A percentile compares a stretch with the other conserved stretches of the same genome.
Evolutionary conservation across 2,113 vertebrate species (phyloP).

Genomic region (Rhinolophus ferrumequinum): DNA sequence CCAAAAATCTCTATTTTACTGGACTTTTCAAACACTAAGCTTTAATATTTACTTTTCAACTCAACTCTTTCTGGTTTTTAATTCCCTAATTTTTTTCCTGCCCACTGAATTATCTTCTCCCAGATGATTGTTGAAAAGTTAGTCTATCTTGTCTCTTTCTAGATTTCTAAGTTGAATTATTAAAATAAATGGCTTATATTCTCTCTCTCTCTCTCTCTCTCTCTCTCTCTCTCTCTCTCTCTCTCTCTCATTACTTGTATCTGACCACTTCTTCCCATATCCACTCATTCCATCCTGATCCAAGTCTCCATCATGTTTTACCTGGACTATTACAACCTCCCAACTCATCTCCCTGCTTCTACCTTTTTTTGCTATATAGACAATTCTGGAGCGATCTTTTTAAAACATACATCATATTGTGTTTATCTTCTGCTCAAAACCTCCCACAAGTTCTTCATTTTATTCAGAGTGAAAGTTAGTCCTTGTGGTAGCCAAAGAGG

Average conservation of each 20-base stretch:
- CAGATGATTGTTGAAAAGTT: not conserved
- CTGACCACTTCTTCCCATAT: not conserved
- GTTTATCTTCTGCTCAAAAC: not conserved
- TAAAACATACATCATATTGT: not conserved
- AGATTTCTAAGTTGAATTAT: not conserved
- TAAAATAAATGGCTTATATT: not conserved
- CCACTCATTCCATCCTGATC: not conserved
- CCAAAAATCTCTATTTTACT: not conserved
- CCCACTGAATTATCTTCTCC: not conserved
- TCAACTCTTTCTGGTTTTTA: not conserved
- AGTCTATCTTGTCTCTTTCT: not conserved
- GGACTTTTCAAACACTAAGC: not conserved
- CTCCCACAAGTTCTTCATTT: not conserved
- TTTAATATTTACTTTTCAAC: not conserved
- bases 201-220: no score
- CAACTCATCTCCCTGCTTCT: not conserved
- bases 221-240: no score
- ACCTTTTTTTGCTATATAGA: not conserved
- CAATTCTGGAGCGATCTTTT: not conserved
- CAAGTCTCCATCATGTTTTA: not conserved
- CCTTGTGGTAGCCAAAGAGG: not conserved
- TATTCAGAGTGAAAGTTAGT: not conserved
- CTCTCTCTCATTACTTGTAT: not conserved
- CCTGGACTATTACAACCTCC: not conserved
- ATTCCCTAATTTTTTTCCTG: not conserved